phyloP scores from a whole-genome alignment of 2,797 vertebrate species.

The Percopsis omiscomaycus region DNA sequence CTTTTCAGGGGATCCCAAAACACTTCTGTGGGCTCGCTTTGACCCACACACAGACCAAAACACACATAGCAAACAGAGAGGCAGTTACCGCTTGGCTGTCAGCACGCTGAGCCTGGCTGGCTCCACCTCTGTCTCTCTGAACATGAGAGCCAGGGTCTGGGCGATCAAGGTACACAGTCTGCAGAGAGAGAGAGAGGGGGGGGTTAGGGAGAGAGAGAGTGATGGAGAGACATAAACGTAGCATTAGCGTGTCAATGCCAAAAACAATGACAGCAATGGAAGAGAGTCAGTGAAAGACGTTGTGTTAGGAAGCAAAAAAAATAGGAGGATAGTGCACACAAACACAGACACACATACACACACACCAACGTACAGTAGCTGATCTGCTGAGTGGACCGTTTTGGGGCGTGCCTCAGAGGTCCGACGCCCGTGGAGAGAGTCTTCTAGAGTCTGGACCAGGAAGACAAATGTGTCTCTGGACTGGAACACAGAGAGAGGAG shows the following conservation, averaged over 20 bases:
- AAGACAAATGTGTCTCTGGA: conserved; percentile 78
- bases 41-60: not conserved
- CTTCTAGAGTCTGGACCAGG: conserved; percentile 79
- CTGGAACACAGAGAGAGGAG: conserved; percentile 59
- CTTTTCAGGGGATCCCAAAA: too few species aligned
- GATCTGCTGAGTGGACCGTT: conserved; percentile 66
- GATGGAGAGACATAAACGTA: not conserved
- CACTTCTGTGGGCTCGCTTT: too few species aligned
- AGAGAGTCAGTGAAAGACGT: not conserved
- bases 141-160: conserved; percentile 80
- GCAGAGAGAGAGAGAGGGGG: conserved; percentile 11
- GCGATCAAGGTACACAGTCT: conserved; percentile 77
- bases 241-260: not conserved
- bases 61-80: not conserved
- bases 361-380: conserved; percentile 72
- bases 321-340: not conserved
- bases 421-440: conserved; percentile 61
- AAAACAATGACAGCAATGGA: not conserved
- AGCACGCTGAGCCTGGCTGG: conserved; percentile 68
- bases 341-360: conserved; percentile 8
- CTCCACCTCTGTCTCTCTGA: conserved; percentile 80
- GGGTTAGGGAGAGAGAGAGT: not conserved
- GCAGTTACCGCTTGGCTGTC: conserved; percentile 71
- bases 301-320: too few species aligned
- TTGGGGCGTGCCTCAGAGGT: conserved; percentile 30